Conservation (phyloP, 2,113 vertebrate genomes). For the Vidua chalybeata region DNA sequence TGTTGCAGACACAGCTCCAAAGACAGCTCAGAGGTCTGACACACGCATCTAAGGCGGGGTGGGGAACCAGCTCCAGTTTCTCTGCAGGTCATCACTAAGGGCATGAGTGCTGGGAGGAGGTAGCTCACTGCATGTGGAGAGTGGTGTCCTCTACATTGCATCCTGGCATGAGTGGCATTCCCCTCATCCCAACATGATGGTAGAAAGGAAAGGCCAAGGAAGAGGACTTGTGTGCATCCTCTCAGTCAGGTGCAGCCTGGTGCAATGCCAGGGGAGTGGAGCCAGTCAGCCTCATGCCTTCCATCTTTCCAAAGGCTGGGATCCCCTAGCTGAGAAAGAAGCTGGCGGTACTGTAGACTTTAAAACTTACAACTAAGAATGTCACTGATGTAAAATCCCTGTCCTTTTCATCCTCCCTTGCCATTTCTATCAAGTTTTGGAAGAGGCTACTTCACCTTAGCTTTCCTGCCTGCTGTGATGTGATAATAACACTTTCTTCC, state of each 20-base stretch:
- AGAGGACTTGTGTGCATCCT: accelerated
- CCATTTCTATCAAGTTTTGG: background rate
- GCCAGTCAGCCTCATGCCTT: background rate
- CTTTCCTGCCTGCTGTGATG: background rate
- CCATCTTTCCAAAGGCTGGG: background rate
- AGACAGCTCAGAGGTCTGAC: background rate
- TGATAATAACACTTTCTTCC: background rate
- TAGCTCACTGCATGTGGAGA: background rate
- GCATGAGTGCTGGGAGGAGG: background rate
- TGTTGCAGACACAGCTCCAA: background rate
- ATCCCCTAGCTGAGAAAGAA: background rate
- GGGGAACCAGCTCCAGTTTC: background rate
- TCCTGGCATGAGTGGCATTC: no score
- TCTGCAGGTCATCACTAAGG: background rate
- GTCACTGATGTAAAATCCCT: background rate
- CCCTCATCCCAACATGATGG: accelerated
- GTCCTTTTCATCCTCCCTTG: background rate
- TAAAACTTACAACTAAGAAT: background rate
- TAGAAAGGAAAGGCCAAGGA: background rate
- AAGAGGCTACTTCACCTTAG: background rate
- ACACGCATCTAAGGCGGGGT: background rate
- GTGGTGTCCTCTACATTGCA: background rate
- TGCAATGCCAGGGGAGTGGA: background rate
- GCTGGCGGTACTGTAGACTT: background rate
- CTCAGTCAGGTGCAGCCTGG: background rate